Evolutionary conservation across 1,140 invertebrate genomes (phyloP).

Genomic region (Drosophila trapezifrons): DNA sequence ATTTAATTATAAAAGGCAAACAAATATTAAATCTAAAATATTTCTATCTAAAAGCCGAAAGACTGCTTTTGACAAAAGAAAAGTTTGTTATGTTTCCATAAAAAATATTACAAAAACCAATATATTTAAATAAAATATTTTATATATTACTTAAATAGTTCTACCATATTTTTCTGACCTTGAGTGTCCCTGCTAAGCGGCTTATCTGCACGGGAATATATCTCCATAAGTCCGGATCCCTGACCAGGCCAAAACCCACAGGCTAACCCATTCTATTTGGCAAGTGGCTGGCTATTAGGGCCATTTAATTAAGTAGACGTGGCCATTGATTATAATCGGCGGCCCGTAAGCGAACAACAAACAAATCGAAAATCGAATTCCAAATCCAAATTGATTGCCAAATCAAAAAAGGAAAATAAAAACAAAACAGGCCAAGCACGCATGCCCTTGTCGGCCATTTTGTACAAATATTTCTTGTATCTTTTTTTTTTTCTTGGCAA

Average conservation of each 20-base stretch:
- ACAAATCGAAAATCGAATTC: slow-evolving; percentile 60
- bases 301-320: slow-evolving; percentile 77
- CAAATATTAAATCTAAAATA: not conserved
- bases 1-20: not conserved
- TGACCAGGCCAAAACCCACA: not conserved
- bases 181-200: slow-evolving; percentile 24
- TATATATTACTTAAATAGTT: not conserved
- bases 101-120: too few relatives aligned
- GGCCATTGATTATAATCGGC: slow-evolving; percentile 68
- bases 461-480: slow-evolving; percentile 6
- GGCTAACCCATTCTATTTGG: slow-evolving; percentile 23
- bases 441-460: slow-evolving; percentile 56
- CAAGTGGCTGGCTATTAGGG: slow-evolving; percentile 45
- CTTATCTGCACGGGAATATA: slow-evolving; percentile 56
- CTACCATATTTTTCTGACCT: not conserved
- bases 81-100: too few relatives aligned
- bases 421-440: slow-evolving; percentile 27
- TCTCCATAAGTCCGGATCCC: slow-evolving; percentile 40
- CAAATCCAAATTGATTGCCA: slow-evolving; percentile 77
- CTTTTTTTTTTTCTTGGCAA: not conserved
- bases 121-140: not conserved
- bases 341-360: slow-evolving; percentile 38
- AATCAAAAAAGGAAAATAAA: slow-evolving; percentile 27
- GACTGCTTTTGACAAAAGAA: too few relatives aligned
- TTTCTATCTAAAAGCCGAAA: too few relatives aligned